Conservation (phyloP, 2,113 vertebrate genomes). For the Hiodon alosoides region DNA sequence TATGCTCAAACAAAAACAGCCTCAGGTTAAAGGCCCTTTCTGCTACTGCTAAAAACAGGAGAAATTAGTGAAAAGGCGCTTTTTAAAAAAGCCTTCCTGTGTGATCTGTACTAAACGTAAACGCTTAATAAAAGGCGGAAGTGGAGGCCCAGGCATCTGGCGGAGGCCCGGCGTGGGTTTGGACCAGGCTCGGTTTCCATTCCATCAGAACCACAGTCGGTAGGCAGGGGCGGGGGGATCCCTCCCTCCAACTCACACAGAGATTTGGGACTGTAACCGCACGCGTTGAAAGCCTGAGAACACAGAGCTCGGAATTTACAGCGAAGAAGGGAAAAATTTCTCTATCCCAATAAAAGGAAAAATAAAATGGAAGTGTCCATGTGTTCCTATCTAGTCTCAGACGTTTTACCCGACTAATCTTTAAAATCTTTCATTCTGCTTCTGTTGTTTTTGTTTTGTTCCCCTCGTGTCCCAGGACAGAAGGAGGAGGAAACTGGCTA, state of each 20-base stretch:
- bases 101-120: background rate
- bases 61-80: background rate
- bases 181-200: background rate
- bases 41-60: background rate
- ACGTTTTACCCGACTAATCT: background rate
- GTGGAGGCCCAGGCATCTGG: background rate
- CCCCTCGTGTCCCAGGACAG: too few species aligned
- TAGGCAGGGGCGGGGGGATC: too few species aligned
- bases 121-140: background rate
- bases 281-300: background rate
- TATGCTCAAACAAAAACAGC: background rate
- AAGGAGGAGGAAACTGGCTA: background rate
- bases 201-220: background rate
- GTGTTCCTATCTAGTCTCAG: background rate
- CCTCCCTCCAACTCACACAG: too few species aligned
- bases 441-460: too few species aligned
- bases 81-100: background rate
- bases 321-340: background rate
- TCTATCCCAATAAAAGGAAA: background rate
- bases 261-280: background rate
- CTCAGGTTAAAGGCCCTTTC: too few species aligned
- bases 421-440: too few species aligned
- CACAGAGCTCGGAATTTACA: background rate
- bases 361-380: background rate
- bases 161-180: background rate